These are phyloP conservation scores for Microhierax caerulescens DNA, from an alignment of 2,797 vertebrate species.

Conservation along the genomic window DNA sequence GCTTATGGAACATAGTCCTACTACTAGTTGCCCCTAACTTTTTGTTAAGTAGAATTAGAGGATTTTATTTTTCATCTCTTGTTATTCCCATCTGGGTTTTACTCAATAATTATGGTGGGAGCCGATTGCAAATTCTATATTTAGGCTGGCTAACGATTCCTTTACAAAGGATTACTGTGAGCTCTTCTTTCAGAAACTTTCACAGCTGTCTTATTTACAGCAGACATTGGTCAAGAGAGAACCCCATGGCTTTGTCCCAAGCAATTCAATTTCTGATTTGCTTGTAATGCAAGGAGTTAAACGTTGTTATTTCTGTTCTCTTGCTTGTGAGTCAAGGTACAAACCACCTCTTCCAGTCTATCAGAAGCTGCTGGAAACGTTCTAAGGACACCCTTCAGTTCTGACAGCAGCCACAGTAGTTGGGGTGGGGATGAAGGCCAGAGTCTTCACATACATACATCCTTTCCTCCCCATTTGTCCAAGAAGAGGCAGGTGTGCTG, in stretches of 20 bases:
- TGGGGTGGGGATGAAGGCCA: neutral
- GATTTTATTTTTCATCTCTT: neutral
- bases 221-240: neutral
- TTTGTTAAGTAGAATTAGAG: slow-evolving; percentile 3
- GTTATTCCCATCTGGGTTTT: neutral
- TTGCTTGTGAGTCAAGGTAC: neutral
- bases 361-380: neutral
- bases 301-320: neutral
- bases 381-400: neutral
- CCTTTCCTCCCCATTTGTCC: neutral
- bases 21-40: neutral
- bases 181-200: neutral
- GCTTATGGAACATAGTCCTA: neutral
- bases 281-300: neutral
- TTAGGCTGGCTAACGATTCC: neutral
- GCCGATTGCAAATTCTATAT: neutral
- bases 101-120: neutral
- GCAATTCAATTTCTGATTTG: neutral
- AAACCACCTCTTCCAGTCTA: neutral
- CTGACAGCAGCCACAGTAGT: neutral
- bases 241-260: neutral
- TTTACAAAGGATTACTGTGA: neutral
- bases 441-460: neutral
- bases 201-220: neutral
- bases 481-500: neutral